Base-by-base conservation (phyloP, 2,888 invertebrate species). In the Caenorhabditis sp. region DNA sequence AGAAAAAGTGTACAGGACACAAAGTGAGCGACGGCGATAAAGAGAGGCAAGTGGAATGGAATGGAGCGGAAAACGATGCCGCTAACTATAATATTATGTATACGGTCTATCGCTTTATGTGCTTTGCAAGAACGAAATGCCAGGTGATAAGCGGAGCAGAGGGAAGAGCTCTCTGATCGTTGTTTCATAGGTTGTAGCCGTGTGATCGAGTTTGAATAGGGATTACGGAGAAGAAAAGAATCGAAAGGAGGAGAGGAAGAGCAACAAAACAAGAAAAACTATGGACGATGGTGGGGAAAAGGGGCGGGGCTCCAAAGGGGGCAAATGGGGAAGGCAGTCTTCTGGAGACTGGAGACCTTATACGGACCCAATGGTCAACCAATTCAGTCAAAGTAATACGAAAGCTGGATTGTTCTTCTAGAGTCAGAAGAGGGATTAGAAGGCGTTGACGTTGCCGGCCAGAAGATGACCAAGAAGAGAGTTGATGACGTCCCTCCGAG, bases 31-130 rank as follows among this genome's bases (percentile, higher is more conserved):
- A 9, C 8, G 18, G n/a, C n/a, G 62, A 62, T 28, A 62, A 67
- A 35, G 9, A 22, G 20, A 53, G 40, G 40, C 2, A 13, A 64
- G 18, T 26, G 32, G 22, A 20, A 20, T 8, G 24, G 51, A 64
- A 20, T 4, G 9, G 26, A 44, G 40, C 40, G 1, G n/a, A 65
- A 32, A 55, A 55, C 53, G 58, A 68, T 8, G 64, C 24, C 65
- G 53, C 56, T 76, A 76, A 76, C 76, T 76, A 76, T 76, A 76
- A 76, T 76, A 68, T 76, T 76, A 61, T 76, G 76, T 44, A 28
- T 20, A 44, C 13, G 28, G 28, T 68, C 18, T 68, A 32, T 47
- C 32, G 20, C 50, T 44, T 44, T 62, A 28, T 28, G 62, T 47
- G 62, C 47, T 62, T 28, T 28, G 28, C 26, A 55, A 26, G 56